Evolutionary conservation across 2,888 invertebrate species (phyloP).

Genomic region (Oegoconia quadripuncta): DNA sequence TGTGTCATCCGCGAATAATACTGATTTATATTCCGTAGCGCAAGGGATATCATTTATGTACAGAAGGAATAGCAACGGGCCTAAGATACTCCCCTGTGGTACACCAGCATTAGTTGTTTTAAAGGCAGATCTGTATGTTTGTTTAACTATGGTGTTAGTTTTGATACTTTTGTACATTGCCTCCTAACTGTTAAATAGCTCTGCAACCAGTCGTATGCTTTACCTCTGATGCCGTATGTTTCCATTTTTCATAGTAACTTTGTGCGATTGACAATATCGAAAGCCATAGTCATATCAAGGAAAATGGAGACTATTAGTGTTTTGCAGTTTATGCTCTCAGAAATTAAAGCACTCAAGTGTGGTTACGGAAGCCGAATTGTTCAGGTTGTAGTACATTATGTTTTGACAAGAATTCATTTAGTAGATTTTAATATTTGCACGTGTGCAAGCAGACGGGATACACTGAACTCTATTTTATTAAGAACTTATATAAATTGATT

Average conservation of each 20-base stretch:
- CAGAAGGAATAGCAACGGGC: no score
- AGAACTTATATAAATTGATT: no score
- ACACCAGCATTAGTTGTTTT: neutral
- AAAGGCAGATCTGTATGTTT: neutral
- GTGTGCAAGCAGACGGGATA: no score
- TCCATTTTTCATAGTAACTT: neutral
- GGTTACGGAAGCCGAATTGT: no score
- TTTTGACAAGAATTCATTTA: no score
- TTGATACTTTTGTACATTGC: neutral
- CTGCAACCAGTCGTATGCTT: neutral
- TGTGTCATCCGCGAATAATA: neutral
- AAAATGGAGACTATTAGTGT: neutral
- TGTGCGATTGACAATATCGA: neutral
- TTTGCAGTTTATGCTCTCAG: neutral
- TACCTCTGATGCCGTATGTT: neutral
- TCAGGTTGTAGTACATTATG: no score
- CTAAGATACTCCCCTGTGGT: neutral
- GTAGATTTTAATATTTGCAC: no score
- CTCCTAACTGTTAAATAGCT: neutral
- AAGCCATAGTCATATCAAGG: neutral
- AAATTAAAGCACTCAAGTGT: constrained; percentile 29
- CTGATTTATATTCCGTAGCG: neutral
- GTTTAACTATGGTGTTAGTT: neutral
- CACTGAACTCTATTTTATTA: no score
- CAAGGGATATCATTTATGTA: no score